A percentile compares a stretch with the other conserved stretches of the same genome.
Conservation (phyloP, 1,140 invertebrate species). For the Pseudomyrmex gracilis region DNA sequence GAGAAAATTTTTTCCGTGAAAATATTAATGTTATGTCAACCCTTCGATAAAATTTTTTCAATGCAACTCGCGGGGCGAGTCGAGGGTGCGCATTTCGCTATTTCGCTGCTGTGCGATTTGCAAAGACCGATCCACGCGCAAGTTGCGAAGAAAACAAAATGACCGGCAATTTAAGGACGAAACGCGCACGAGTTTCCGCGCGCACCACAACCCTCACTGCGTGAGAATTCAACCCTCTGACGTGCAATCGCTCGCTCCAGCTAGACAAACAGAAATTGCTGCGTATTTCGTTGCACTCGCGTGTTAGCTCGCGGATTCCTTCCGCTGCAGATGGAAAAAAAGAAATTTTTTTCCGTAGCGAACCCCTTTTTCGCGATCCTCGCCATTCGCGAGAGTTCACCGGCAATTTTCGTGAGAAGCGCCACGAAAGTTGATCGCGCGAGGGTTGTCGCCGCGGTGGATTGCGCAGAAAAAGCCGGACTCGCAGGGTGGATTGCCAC, state of each 20-base stretch:
- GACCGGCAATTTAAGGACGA: slow-evolving; percentile 53
- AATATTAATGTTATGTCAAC: slow-evolving; percentile 19
- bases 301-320: slow-evolving; percentile 50
- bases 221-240: slow-evolving; percentile 57
- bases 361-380: slow-evolving; percentile 50
- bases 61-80: slow-evolving; percentile 28
- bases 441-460: neutral
- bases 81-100: neutral
- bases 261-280: slow-evolving; percentile 32
- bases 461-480: slow-evolving; percentile 56
- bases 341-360: neutral
- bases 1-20: slow-evolving; percentile 2
- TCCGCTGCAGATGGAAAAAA: neutral
- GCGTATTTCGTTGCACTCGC: neutral
- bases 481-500: neutral
- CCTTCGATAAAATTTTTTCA: slow-evolving; percentile 34
- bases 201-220: slow-evolving; percentile 39
- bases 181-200: slow-evolving; percentile 18
- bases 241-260: slow-evolving; percentile 16
- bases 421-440: slow-evolving; percentile 30
- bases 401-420: slow-evolving; percentile 46
- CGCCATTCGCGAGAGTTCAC: slow-evolving; percentile 7
- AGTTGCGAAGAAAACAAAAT: slow-evolving; percentile 50
- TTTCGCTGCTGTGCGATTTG: slow-evolving; percentile 36
- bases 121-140: slow-evolving; percentile 40